phyloP scores from a whole-genome alignment of 2,113 vertebrate species.

The Galbula dea region DNA sequence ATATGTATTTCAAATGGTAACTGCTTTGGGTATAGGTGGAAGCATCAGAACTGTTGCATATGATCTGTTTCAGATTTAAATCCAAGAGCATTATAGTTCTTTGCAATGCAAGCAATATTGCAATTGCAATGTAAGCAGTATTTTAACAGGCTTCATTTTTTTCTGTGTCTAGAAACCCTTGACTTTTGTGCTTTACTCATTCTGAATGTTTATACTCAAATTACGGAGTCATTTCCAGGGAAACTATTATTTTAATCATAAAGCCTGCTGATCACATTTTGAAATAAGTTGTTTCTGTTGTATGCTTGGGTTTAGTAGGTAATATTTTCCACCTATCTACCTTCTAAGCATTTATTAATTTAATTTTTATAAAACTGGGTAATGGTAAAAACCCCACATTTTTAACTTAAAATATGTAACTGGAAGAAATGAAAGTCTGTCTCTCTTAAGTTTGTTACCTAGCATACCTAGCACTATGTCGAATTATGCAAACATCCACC shows the following conservation, averaged over 20 bases:
- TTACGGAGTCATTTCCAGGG: background rate
- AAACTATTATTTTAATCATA: background rate
- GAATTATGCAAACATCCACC: background rate
- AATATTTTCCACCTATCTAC: background rate
- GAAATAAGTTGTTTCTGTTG: background rate
- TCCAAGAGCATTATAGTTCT: background rate
- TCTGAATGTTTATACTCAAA: background rate
- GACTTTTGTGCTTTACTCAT: background rate
- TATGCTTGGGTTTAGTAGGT: background rate
- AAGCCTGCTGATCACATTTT: background rate
- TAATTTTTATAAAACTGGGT: background rate
- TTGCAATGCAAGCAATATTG: background rate
- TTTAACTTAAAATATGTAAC: background rate
- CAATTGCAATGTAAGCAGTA: background rate
- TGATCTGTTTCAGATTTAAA: background rate
- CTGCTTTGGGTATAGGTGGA: background rate
- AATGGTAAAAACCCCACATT: background rate
- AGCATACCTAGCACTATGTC: background rate
- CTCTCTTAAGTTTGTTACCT: background rate
- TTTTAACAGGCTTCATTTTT: background rate
- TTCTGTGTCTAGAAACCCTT: background rate
- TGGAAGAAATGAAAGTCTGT: rapidly evolving
- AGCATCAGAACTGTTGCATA: background rate
- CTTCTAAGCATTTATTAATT: background rate
- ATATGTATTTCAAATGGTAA: background rate